Conservation (phyloP, 2,113 vertebrate species). For the Gymnocephalus cernua region DNA sequence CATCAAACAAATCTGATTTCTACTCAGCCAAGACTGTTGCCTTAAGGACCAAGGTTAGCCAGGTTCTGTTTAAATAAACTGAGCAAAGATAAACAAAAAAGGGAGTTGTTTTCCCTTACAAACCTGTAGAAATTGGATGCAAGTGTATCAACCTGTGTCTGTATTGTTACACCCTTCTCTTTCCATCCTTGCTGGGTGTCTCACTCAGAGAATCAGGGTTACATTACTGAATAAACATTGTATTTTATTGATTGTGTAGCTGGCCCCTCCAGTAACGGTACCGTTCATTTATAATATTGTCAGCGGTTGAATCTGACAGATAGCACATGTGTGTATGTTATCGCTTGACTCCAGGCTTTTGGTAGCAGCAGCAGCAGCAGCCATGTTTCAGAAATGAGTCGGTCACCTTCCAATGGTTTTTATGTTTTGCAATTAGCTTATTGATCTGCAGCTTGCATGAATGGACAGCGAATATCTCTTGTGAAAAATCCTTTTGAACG, state of each 20-base stretch:
- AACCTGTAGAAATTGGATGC: no score
- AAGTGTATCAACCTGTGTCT: not conserved
- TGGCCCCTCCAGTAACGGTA: not conserved
- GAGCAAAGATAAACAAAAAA: not conserved
- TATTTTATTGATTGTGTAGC: not conserved
- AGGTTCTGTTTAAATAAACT: not conserved
- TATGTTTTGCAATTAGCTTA: constrained; percentile 25
- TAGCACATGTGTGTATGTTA: constrained; percentile 10
- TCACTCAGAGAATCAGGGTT: not conserved
- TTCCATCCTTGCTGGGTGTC: not conserved
- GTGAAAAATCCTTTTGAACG: not conserved
- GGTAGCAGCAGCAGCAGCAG: not conserved
- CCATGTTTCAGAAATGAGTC: constrained; percentile 2
- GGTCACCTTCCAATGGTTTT: constrained; percentile 7
- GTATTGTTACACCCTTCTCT: not conserved
- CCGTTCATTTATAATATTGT: not conserved
- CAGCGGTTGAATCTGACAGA: not conserved
- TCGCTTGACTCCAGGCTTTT: constrained; percentile 27
- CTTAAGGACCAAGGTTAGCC: not conserved
- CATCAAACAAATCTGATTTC: not conserved
- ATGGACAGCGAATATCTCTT: not conserved
- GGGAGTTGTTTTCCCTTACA: not conserved
- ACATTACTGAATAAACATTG: not conserved
- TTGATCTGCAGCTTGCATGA: constrained; percentile 8
- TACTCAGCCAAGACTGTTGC: not conserved